Base-by-base conservation (phyloP, 2,797 vertebrate genomes). In the Propithecus perrieri region DNA sequence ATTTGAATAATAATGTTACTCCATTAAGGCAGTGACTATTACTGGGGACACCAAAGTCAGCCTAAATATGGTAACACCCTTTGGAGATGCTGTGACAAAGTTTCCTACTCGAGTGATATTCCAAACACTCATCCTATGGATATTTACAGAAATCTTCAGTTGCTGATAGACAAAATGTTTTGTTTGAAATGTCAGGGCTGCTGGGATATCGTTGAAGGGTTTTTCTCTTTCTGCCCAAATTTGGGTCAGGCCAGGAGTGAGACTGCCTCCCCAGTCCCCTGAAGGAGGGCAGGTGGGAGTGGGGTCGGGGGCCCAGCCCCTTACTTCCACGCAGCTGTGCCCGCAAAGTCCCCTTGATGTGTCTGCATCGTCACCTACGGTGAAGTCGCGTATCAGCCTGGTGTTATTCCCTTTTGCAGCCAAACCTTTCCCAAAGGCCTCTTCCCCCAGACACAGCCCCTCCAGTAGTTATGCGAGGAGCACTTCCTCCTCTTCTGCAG, bases 381-480 rank as follows among this genome's bases (percentile, higher is more conserved):
- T 79, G 78, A 0, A 0, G 17, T 95, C 75, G 8, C 72, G 57
- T 89, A 59, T 97, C 24, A 96, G 88, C 81, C 80, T 95, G 95
- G 78, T 97, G 75, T 95, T 98, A 59, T 98, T 98, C 97, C 97
- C 98, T 98, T 76, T 98, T 97, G 92, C 98, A 99, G 98, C 98
- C 98, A 98, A 98, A 97, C 97, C 98, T 97, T 99, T 99, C 98
- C 99, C 99, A 98, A 99, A 99, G 98, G 99, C 99, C 74, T 98
- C 99, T 48, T 99, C 99, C 79, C 99, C 99, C 92, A 99, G 99
- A 98, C 99, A 99, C 98, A 99, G 98, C 98, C 98, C 99, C 97
- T 99, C 99, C 76, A 98, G 98, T 97, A 98, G 99, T 96, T 99
- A 99, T 72, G 98, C 99, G 97, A 99, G 99, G 98, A 99, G 98